A percentile compares a stretch with the other conserved stretches of the same genome.
Evolutionary conservation across 2,797 vertebrate species (phyloP).

Genomic region (Typhlichthys subterraneus): DNA sequence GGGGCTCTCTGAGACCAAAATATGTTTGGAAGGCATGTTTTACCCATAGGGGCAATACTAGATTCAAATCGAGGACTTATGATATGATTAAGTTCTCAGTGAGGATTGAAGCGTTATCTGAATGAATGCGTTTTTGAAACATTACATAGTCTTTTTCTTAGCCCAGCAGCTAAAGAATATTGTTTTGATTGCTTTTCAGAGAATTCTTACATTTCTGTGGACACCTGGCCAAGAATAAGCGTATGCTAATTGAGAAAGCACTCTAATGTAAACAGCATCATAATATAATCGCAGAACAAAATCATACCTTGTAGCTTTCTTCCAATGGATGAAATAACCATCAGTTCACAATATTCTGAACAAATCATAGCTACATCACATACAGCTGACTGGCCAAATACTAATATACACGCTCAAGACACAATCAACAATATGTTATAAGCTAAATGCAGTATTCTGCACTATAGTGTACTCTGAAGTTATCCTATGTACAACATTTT

Average conservation of each 20-base stretch:
- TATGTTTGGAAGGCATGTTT: too few relatives aligned
- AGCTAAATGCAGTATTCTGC: slow-evolving; percentile 51
- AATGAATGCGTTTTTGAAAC: not conserved
- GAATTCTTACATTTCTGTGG: too few relatives aligned
- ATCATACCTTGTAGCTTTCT: slow-evolving; percentile 29
- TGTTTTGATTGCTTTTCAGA: slow-evolving; percentile 38
- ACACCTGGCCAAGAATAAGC: not conserved
- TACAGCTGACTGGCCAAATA: slow-evolving; percentile 44
- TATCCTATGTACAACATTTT: slow-evolving; percentile 56
- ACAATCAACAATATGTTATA: slow-evolving; percentile 65
- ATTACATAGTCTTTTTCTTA: too few relatives aligned
- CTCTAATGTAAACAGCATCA: slow-evolving; percentile 36
- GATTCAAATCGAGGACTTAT: too few relatives aligned
- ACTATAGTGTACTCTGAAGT: slow-evolving; percentile 45
- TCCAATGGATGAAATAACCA: slow-evolving; percentile 40
- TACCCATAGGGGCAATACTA: too few relatives aligned
- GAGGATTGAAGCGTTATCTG: not conserved
- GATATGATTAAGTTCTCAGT: too few relatives aligned
- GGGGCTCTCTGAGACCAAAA: too few relatives aligned
- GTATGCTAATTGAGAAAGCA: slow-evolving; percentile 32
- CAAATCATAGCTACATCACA: slow-evolving; percentile 49
- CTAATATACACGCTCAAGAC: slow-evolving; percentile 61
- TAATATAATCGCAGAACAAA: slow-evolving; percentile 61
- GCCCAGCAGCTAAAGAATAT: slow-evolving; percentile 1
- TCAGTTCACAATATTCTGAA: slow-evolving; percentile 38